Percentiles rank a stretch among this genome's conserved stretches.
Evolutionary conservation across 2,888 invertebrate species (phyloP).

Genomic region (Scaptomyza polygonia): DNA sequence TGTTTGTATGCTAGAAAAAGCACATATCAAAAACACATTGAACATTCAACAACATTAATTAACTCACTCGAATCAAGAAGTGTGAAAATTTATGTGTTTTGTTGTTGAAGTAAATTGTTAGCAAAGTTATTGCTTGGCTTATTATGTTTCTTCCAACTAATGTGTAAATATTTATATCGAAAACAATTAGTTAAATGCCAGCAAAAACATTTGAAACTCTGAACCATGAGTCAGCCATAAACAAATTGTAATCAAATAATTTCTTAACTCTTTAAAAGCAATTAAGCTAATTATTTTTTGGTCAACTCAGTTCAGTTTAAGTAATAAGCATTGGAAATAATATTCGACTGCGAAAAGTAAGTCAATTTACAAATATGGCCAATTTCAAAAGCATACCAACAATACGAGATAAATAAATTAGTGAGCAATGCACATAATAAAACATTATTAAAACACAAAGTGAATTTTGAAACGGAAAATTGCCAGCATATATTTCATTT

Average conservation of each 20-base stretch:
- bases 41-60: constrained; percentile 19
- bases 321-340: neutral
- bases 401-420: constrained; percentile 19
- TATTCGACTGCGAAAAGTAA: constrained; percentile 11
- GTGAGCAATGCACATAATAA: constrained; percentile 20
- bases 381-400: neutral
- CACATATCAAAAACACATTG: neutral
- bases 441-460: constrained; percentile 23
- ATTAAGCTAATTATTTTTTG: no score
- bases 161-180: neutral
- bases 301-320: no score
- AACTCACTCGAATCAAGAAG: neutral
- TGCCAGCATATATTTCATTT: constrained; percentile 3
- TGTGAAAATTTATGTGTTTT: neutral
- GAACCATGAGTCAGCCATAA: no score
- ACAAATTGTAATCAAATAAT: no score
- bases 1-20: constrained; percentile 8
- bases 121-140: neutral
- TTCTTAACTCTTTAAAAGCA: no score
- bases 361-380: constrained; percentile 31
- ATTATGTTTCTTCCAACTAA: neutral
- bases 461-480: constrained; percentile 17
- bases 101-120: neutral
- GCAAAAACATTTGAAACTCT: neutral
- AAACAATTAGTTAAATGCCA: constrained; percentile 1